Evolutionary conservation across 2,113 vertebrate species (phyloP).

Genomic region (Sceloporus undulatus): DNA sequence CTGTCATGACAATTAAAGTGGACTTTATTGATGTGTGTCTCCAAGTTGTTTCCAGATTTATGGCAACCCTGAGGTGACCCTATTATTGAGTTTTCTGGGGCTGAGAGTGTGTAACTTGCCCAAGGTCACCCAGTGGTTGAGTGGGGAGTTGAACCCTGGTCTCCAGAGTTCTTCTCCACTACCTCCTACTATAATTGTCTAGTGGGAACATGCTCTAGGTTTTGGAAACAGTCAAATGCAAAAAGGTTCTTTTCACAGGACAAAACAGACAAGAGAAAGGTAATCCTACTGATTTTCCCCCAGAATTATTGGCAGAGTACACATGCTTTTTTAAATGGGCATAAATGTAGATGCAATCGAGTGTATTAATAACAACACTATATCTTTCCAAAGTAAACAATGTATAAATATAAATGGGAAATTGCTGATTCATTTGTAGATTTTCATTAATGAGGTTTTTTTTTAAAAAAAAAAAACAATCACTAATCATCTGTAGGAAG

Average conservation of each 20-base stretch:
- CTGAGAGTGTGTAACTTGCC: too few species aligned
- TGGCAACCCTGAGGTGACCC: too few species aligned
- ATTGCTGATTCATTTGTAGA: neutral
- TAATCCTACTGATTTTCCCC: neutral
- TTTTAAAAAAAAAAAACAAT: too few species aligned
- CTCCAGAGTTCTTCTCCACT: too few species aligned
- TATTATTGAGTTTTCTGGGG: too few species aligned
- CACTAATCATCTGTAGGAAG: neutral
- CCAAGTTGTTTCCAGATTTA: too few species aligned
- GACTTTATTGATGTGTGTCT: too few species aligned
- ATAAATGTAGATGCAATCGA: neutral
- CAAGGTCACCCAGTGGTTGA: too few species aligned
- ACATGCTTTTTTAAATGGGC: constrained; percentile 5
- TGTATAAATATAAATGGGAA: neutral
- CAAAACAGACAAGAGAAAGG: neutral
- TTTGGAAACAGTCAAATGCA: neutral
- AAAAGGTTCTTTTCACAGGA: neutral
- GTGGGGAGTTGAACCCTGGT: too few species aligned
- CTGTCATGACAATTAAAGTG: too few species aligned
- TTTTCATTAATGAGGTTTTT: neutral
- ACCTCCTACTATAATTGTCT: too few species aligned
- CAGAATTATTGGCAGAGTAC: too few species aligned
- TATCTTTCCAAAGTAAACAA: neutral
- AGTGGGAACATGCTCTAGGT: neutral
- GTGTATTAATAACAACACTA: neutral